Evolutionary conservation across 2,888 invertebrate species (phyloP).

Genomic region (Mythimna ferrago): DNA sequence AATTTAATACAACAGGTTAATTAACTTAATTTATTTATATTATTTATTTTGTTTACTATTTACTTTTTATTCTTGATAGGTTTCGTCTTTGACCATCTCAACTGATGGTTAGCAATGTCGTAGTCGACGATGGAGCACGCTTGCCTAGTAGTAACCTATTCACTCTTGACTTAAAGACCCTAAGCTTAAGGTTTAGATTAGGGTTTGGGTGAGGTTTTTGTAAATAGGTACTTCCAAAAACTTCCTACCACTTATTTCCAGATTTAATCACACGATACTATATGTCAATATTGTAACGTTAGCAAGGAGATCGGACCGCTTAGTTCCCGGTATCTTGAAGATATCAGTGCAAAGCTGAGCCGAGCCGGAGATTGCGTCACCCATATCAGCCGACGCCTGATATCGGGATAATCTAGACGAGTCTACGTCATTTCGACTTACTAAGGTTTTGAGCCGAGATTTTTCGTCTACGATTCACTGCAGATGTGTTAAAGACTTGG

Average conservation of each 20-base stretch:
- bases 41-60: too few species aligned
- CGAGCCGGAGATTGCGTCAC: constrained; percentile 48
- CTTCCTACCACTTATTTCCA: background rate
- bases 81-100: too few species aligned
- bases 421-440: constrained; percentile 26
- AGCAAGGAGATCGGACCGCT: constrained; percentile 8
- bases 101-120: too few species aligned
- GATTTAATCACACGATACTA: constrained; percentile 22
- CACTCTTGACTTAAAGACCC: too few species aligned
- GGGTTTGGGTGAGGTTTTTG: too few species aligned
- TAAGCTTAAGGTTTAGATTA: too few species aligned
- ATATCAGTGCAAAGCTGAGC: constrained; percentile 39
- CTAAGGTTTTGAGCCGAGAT: constrained; percentile 17
- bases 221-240: background rate
- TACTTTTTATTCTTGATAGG: too few species aligned
- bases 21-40: too few species aligned
- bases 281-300: constrained; percentile 4
- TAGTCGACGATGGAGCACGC: too few species aligned
- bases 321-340: constrained; percentile 32
- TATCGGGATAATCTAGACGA: constrained; percentile 48
- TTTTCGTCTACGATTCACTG: constrained; percentile 1
- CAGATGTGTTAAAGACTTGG: constrained; percentile 9
- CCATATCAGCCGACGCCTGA: constrained; percentile 33
- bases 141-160: too few species aligned
- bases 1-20: too few species aligned